These are phyloP conservation scores for Pelmatolapia mariae DNA, from an alignment of 2,113 vertebrate genomes.

Conservation along the genomic window DNA sequence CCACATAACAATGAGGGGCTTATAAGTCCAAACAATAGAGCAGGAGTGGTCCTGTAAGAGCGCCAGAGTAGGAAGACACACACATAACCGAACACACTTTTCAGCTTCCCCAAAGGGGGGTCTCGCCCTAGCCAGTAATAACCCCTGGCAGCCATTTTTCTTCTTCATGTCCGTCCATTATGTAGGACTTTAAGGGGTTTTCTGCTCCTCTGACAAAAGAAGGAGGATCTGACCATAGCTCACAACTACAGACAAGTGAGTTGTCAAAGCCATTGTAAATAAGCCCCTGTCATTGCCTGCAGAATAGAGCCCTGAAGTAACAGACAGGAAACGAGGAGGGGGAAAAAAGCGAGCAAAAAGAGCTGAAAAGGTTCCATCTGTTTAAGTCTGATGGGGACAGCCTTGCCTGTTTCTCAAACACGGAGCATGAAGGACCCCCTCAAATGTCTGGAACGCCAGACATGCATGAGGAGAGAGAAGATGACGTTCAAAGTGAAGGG, in stretches of 20 bases:
- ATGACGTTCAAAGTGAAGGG: neutral
- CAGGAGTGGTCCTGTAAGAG: conserved; percentile 49
- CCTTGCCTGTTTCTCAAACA: neutral
- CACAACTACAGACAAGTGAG: conserved; percentile 12
- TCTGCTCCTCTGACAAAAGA: conserved; percentile 28
- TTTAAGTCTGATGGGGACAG: neutral
- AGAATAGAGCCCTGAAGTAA: neutral
- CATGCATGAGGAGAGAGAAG: neutral
- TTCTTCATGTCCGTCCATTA: conserved; percentile 5
- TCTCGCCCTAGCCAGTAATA: conserved; percentile 3
- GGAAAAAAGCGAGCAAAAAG: neutral
- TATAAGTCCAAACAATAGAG: conserved; percentile 29
- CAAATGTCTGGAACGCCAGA: neutral
- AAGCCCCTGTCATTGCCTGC: neutral
- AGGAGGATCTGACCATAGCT: conserved; percentile 19
- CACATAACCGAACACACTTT: conserved; percentile 17
- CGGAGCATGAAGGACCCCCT: neutral
- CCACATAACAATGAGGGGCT: conserved; percentile 17
- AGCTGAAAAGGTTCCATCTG: neutral
- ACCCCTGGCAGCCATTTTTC: conserved; percentile 34
- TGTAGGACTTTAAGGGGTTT: conserved; percentile 2
- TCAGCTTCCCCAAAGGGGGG: neutral
- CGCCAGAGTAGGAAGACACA: conserved; percentile 8
- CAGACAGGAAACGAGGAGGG: neutral
- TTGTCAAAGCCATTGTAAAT: conserved; percentile 4